Percentiles rank a stretch among this genome's conserved stretches.
Conservation (phyloP, 1,140 invertebrate species). For the Zaprionus ornatus region DNA sequence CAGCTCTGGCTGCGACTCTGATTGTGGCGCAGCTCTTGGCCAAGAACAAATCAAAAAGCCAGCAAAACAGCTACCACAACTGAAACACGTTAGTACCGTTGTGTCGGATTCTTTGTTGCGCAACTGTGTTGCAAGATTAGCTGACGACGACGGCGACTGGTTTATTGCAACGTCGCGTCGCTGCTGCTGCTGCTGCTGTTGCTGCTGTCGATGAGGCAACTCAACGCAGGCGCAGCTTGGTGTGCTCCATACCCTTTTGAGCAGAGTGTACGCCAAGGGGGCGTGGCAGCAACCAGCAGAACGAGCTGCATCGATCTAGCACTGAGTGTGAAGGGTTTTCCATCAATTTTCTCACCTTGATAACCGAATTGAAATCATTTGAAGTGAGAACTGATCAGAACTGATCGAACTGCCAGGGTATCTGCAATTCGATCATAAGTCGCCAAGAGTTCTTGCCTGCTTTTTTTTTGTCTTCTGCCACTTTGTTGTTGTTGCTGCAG, state of each 20-base stretch:
- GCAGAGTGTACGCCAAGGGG: background rate
- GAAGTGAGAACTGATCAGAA: background rate
- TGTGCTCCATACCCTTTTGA: background rate
- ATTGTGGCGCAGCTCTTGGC: background rate
- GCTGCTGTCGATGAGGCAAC: conserved; percentile 71
- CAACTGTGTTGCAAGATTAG: conserved; percentile 83
- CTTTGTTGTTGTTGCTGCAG: conserved; percentile 20
- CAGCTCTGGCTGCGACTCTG: conserved; percentile 15
- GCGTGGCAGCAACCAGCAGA: background rate
- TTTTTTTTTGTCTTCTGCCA: conserved; percentile 3
- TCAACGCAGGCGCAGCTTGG: conserved; percentile 37
- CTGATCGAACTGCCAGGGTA: background rate
- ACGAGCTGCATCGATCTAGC: background rate
- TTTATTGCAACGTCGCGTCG: conserved; percentile 72
- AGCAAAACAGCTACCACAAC: conserved; percentile 46
- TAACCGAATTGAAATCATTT: background rate
- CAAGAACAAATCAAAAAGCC: background rate
- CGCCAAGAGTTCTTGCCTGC: background rate
- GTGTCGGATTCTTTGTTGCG: conserved; percentile 83
- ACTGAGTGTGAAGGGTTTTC: too few relatives aligned
- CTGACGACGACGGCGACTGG: conserved; percentile 65
- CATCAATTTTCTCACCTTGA: background rate
- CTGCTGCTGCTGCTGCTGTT: background rate
- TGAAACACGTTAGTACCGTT: conserved; percentile 82
- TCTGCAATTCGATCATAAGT: background rate